Conservation (phyloP, 2,113 vertebrate species). For the Bettongia penicillata region DNA sequence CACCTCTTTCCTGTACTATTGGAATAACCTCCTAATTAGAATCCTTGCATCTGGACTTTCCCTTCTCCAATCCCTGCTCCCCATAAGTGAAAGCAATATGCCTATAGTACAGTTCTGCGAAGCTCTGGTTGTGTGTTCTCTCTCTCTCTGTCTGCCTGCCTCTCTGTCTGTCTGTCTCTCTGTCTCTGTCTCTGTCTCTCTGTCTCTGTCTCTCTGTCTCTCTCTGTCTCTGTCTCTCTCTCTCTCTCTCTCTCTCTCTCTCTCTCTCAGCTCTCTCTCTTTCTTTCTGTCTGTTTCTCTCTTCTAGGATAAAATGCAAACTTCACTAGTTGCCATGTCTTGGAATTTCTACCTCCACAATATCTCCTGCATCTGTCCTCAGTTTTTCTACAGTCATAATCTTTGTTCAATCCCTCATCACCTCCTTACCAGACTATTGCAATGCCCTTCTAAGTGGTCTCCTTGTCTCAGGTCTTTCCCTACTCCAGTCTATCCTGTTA, state of each 20-base stretch:
- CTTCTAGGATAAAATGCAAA: not conserved
- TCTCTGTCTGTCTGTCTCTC: no score
- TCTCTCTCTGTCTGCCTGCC: no score
- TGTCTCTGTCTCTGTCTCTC: no score
- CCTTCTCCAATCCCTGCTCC: not conserved
- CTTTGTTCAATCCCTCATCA: not conserved
- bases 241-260: no score
- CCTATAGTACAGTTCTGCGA: not conserved
- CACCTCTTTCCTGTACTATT: not conserved
- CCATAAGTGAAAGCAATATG: not conserved
- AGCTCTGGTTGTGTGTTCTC: not conserved
- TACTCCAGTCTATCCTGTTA: not conserved
- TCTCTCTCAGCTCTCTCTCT: no score
- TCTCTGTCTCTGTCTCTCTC: no score
- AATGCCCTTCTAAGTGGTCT: not conserved
- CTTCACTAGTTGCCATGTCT: not conserved
- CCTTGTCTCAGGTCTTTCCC: not conserved
- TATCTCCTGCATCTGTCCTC: not conserved
- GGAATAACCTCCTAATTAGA: not conserved
- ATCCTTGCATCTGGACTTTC: not conserved
- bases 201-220: no score
- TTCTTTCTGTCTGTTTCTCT: no score
- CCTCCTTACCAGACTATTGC: not conserved
- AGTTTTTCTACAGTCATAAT: not conserved
- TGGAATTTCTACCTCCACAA: not conserved